phyloP scores from a whole-genome alignment of 2,888 invertebrate species.

The Cerastis leucographa region DNA sequence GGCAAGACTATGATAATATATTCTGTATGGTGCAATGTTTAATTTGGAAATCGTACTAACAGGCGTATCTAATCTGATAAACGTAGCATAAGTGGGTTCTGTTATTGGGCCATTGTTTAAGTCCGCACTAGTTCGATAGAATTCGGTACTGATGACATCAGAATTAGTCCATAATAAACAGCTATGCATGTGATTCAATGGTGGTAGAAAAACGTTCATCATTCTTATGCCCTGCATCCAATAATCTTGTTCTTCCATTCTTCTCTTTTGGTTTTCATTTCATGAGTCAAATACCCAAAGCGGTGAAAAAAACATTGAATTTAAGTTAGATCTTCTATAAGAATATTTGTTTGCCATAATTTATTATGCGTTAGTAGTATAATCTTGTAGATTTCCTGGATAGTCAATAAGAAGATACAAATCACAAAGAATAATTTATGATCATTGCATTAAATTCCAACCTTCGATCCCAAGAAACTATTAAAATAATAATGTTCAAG shows the following conservation, averaged over 20 bases:
- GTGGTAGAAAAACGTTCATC: neutral
- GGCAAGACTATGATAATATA: too few species aligned
- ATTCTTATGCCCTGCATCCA: neutral
- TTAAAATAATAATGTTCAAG: constrained; percentile 1
- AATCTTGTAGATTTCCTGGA: neutral
- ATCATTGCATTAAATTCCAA: neutral
- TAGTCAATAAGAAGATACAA: constrained; percentile 1
- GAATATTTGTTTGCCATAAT: neutral
- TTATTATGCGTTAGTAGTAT: neutral
- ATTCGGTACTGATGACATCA: constrained; percentile 42
- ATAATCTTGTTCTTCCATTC: neutral
- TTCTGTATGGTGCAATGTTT: constrained; percentile 42
- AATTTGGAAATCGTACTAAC: constrained; percentile 46
- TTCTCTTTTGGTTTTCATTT: neutral
- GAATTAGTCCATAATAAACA: constrained; percentile 4
- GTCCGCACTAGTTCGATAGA: neutral
- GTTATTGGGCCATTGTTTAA: constrained; percentile 49
- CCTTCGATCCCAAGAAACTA: constrained; percentile 9
- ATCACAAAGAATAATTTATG: constrained; percentile 14
- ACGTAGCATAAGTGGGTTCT: constrained; percentile 45
- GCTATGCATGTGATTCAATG: constrained; percentile 7
- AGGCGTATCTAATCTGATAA: constrained; percentile 61
- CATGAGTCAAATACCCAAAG: neutral
- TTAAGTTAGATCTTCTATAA: neutral
- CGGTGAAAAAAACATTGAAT: neutral